A percentile compares a stretch with the other conserved stretches of the same genome.
Evolutionary conservation across 2,113 vertebrate genomes (phyloP).

Genomic region (Cebidichthys violaceus): DNA sequence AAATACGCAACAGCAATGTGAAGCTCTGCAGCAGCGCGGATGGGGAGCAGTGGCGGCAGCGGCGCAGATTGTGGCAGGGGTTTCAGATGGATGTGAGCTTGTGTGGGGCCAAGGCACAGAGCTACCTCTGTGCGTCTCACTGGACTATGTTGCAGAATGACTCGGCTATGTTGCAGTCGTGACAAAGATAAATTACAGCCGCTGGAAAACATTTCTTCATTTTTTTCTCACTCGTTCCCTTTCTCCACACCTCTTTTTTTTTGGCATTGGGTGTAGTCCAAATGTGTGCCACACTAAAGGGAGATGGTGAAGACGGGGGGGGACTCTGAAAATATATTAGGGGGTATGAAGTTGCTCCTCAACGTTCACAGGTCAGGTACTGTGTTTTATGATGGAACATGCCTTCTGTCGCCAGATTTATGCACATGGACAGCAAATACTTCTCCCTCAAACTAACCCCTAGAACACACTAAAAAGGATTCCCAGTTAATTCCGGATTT

Average conservation of each 20-base stretch:
- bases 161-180: constrained; percentile 80
- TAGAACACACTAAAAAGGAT: constrained; percentile 47
- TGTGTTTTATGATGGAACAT: constrained; percentile 63
- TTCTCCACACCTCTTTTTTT: constrained; percentile 45
- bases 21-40: constrained; percentile 42
- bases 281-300: constrained; percentile 72
- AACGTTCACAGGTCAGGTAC: constrained; percentile 63
- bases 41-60: constrained; percentile 52
- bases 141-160: constrained; percentile 82
- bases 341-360: constrained; percentile 51
- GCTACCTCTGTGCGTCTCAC: constrained; percentile 82
- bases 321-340: constrained; percentile 63
- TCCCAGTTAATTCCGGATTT: constrained; percentile 39
- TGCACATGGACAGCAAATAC: constrained; percentile 43
- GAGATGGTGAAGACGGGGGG: constrained; percentile 27
- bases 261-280: constrained; percentile 65
- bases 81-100: constrained; percentile 81
- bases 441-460: constrained; percentile 26
- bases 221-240: constrained; percentile 35
- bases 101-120: constrained; percentile 81
- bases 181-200: constrained; percentile 87
- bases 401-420: constrained; percentile 50
- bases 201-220: constrained; percentile 81
- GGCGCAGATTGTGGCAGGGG: constrained; percentile 64
- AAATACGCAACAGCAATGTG: constrained; percentile 71